Evolutionary conservation across 2,113 vertebrate species (phyloP), one percentile per base, ranked within the genome.

Genomic region (Phaethon lepturus): DNA sequence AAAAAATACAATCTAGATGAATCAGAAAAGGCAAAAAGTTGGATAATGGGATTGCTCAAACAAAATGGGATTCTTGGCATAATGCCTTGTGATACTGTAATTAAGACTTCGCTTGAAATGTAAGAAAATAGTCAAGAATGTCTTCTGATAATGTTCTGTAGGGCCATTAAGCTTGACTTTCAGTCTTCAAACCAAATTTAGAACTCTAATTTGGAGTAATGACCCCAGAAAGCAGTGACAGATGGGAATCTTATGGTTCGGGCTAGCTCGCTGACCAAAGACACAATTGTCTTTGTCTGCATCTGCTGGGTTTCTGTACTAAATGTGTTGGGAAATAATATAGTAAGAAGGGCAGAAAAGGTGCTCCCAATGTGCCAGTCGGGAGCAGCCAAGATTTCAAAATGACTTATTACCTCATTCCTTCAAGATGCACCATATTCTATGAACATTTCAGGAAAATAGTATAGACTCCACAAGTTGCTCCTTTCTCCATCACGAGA

Each of bases 61-160:
- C 45, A 89, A 95, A 97, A 91, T 86, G 35, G 47, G 44, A 68
- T 67, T 88, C 49, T 72, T 89, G 68, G 64, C 93, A 64, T 33
- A 63, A 26, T 44, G 44, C 59, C 86, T 84, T 71, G 8, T 83
- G 72, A 71, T 77, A 81, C 10, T 4, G 24, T 59, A 66, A 84
- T 80, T 88, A 86, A 77, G 88, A 80, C 31, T 67, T 86, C 28
- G 22, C 19, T 83, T 86, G 55, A 90, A 88, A 88, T 8, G 8
- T 58, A 74, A 44, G 67, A 88, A 88, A 86, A 82, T 31, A 52
- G 22, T 55, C 58, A 87, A 63, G 38, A 80, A 35, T 79, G 23
- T 17, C 16, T 82, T 92, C 20, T 77, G 47, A 86, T 92, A 78
- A 45, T 73, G 86, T 72, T 83, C 45, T 55, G 8, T 63, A 52